Base-by-base conservation (phyloP, 2,888 invertebrate genomes). In the Rhopalosiphum nymphaeae region DNA sequence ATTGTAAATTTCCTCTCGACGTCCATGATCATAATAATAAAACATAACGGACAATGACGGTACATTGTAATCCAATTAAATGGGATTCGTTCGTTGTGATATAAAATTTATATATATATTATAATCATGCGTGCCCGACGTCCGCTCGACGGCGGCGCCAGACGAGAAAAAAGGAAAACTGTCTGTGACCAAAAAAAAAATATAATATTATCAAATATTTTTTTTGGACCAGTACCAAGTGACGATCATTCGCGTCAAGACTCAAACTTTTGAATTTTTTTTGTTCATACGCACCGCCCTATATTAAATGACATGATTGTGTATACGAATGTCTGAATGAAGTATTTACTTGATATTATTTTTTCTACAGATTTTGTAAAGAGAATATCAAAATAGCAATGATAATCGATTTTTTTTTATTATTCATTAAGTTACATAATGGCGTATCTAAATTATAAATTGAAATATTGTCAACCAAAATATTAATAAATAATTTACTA, bases 61-160 rank as follows among this genome's bases (percentile, higher is more conserved):
- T 78, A 36, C n/a, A 56, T 25, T 16, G 53, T 44, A 61, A 29
- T 44, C 57, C 57, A 89, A 89, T 89, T 61, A 89, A 44, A 89
- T n/a, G 57, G 44, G 29, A n/a, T 44, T 29, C 57, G 21, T 57
- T 61, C n/a, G 87, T 21, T 11, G n/a, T 36, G 3, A 36, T 36
- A 78, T 21, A 78, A 78, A 78, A 78, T 36, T 7, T 36, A 78
- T 78, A 78, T 36, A 78, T 61, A 29, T 29, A 26, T 57, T 61
- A 7, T 36, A 78, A 36, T 78, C 53, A 53, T 5, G 21, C 21
- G 21, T 5, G 21, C 53, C 36, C 13, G n/a, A 16, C 13, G 89
- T 57, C 57, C 56, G 11, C 42, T 44, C 13, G 26, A 29, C 13
- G 86, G 86, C 29, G 89, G 49, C 87, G 49, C 44, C 29, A 57